Percentiles rank a stretch among this genome's conserved stretches.
Conservation (phyloP, 2,888 invertebrate species). For the Hirtodrosophila alboralis region DNA sequence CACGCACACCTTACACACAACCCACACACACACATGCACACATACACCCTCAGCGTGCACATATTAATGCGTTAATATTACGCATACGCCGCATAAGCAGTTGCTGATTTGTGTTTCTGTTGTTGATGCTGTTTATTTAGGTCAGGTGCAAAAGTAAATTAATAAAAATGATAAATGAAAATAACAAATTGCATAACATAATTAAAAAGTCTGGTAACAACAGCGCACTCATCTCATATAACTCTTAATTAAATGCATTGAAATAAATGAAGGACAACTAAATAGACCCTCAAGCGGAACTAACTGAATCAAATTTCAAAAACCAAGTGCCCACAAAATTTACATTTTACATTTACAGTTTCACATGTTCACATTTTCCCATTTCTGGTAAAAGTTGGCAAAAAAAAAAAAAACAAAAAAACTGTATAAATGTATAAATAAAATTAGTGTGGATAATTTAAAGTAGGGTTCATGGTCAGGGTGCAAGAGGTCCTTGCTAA, state of each 20-base stretch:
- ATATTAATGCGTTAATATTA: constrained; percentile 53
- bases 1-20: constrained; percentile 16
- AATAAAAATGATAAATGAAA: constrained; percentile 45
- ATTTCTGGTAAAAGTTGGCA: background rate
- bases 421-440: too few relatives aligned
- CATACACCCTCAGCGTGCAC: constrained; percentile 4
- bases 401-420: background rate
- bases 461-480: background rate
- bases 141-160: constrained; percentile 24
- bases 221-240: constrained; percentile 2
- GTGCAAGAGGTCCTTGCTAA: background rate
- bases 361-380: constrained; percentile 4
- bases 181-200: constrained; percentile 44
- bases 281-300: background rate
- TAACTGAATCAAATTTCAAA: background rate
- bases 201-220: constrained; percentile 33
- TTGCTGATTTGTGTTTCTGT: constrained; percentile 8
- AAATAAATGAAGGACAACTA: constrained; percentile 21
- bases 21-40: constrained; percentile 3
- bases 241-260: constrained; percentile 32
- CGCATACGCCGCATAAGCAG: constrained; percentile 45
- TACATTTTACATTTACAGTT: constrained; percentile 3
- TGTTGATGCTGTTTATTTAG: constrained; percentile 13
- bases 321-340: constrained; percentile 7
- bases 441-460: background rate